These are phyloP conservation scores for Miniopterus natalensis DNA, from an alignment of 2,113 vertebrate species.

Conservation along the genomic window DNA sequence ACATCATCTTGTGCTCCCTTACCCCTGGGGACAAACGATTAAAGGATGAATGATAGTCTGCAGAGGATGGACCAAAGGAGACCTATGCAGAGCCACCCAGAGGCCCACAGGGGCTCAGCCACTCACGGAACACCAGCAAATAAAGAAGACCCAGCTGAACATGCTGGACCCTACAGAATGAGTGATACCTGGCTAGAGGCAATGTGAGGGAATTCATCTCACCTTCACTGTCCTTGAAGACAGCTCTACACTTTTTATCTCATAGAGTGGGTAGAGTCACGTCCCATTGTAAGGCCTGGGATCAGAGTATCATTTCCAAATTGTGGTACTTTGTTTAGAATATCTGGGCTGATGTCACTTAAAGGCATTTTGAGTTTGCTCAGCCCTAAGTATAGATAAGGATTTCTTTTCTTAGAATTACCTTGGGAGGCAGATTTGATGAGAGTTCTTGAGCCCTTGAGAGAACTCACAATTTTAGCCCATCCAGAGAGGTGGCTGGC, in stretches of 20 bases:
- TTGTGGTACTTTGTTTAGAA: neutral
- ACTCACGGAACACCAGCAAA: too few relatives aligned
- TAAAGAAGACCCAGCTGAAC: neutral
- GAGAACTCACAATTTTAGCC: neutral
- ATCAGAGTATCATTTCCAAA: constrained; percentile 5
- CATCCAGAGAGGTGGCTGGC: neutral
- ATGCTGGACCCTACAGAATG: neutral
- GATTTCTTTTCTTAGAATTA: neutral
- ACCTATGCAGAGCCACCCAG: neutral
- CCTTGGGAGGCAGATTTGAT: neutral
- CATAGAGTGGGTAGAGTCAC: neutral
- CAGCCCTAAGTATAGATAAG: neutral
- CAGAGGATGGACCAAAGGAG: neutral
- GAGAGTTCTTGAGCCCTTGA: neutral
- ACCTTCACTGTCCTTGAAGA: neutral
- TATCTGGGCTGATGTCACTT: neutral
- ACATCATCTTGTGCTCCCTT: neutral
- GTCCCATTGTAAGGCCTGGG: neutral
- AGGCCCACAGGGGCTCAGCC: neutral
- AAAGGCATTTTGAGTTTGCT: neutral
- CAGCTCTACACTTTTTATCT: neutral
- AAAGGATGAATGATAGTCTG: neutral
- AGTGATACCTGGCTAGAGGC: neutral
- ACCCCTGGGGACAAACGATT: neutral
- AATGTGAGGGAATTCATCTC: neutral